Conservation (phyloP, 2,888 invertebrate genomes). For the Ariolimax columbianus region DNA sequence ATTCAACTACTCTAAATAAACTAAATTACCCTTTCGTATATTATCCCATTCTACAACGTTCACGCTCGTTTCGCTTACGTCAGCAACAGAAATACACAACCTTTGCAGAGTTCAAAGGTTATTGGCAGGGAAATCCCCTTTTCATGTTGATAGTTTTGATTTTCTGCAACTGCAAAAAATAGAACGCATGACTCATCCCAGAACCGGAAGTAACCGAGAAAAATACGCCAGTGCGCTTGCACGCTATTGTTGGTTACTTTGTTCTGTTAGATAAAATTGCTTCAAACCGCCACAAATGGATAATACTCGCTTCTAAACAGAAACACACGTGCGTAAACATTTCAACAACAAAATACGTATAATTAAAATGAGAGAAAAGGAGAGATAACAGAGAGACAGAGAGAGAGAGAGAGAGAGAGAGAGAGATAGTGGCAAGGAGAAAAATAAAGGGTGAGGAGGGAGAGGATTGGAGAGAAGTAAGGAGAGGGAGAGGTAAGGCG, state of each 20-base stretch:
- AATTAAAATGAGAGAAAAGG: not conserved
- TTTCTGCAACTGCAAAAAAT: not conserved
- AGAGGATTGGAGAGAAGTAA: not conserved
- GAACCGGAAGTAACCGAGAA: not conserved
- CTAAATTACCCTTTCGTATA: not conserved
- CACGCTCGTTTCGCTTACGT: not conserved
- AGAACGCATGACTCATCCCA: not conserved
- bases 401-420: not conserved
- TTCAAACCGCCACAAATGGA: too few relatives aligned
- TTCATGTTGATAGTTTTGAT: not conserved
- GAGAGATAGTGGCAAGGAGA: not conserved
- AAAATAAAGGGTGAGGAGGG: not conserved
- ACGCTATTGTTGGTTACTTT: not conserved
- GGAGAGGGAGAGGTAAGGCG: not conserved
- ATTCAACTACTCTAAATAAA: not conserved
- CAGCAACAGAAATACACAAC: slow-evolving; percentile 28
- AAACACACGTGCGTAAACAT: not conserved
- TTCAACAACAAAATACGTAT: not conserved
- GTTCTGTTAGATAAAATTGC: not conserved
- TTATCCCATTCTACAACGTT: not conserved
- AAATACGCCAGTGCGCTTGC: not conserved
- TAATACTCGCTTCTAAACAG: not conserved
- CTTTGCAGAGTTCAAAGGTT: slow-evolving; percentile 23
- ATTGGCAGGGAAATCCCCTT: slow-evolving; percentile 11
- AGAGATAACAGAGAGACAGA: not conserved